Evolutionary conservation across 2,888 invertebrate species (phyloP).

Genomic region (Sepioteuthis lessoniana): DNA sequence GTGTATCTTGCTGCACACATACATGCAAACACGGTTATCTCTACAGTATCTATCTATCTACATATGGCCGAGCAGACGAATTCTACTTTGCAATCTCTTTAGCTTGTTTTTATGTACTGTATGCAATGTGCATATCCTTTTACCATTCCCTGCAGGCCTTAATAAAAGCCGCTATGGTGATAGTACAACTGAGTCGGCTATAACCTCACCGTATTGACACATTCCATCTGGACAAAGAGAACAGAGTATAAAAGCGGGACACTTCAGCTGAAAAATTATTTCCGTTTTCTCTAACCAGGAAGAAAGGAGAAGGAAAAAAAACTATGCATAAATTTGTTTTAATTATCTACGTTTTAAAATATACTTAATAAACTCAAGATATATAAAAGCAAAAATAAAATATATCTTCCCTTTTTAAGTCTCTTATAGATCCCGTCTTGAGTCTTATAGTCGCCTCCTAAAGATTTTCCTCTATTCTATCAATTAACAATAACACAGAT

Average conservation of each 20-base stretch:
- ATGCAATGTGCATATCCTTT: not conserved
- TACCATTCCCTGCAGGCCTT: not conserved
- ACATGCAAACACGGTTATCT: not conserved
- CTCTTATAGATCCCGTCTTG: not conserved
- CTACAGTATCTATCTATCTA: not conserved
- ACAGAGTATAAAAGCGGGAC: not conserved
- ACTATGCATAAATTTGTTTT: not conserved
- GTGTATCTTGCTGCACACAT: not conserved
- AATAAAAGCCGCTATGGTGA: not conserved
- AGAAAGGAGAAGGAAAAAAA: not conserved
- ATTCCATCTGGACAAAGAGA: constrained; percentile 33
- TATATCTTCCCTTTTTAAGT: not conserved
- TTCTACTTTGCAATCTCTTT: not conserved
- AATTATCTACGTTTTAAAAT: not conserved
- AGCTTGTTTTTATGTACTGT: not conserved
- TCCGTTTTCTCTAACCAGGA: not conserved
- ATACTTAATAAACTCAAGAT: not conserved
- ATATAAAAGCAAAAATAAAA: no score
- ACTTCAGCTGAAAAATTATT: not conserved
- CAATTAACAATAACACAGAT: constrained; percentile 20
- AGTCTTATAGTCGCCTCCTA: not conserved
- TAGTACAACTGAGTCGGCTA: not conserved
- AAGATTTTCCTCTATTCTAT: no score
- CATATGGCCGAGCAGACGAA: not conserved
- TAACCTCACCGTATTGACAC: not conserved